Evolutionary conservation across 2,113 vertebrate genomes (phyloP).

Genomic region (Microcebus ravelobensis): DNA sequence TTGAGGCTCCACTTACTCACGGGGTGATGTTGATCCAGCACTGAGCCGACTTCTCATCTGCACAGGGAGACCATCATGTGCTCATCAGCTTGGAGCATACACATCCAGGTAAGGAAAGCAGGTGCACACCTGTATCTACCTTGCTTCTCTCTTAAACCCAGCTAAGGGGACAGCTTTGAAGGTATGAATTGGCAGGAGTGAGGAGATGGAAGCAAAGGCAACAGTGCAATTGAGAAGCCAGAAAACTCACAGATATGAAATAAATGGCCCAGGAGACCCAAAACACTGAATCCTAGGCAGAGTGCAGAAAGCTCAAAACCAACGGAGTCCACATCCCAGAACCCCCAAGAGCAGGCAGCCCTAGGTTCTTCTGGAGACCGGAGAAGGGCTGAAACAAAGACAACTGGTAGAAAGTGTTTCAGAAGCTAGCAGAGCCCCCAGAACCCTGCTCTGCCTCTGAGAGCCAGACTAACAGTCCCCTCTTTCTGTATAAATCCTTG

Average conservation of each 20-base stretch:
- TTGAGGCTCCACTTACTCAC: neutral
- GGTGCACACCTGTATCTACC: neutral
- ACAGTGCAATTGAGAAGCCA: neutral
- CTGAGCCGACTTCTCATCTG: neutral
- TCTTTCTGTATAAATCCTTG: neutral
- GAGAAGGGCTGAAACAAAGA: neutral
- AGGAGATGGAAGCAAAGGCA: neutral
- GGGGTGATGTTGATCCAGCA: neutral
- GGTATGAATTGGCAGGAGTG: neutral
- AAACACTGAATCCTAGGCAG: neutral
- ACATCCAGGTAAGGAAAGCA: neutral
- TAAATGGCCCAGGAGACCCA: neutral
- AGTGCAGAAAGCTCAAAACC: neutral
- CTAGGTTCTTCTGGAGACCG: neutral
- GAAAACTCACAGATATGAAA: neutral
- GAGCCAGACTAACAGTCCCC: neutral
- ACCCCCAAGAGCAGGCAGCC: neutral
- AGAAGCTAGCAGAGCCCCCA: neutral
- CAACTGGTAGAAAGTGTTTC: neutral
- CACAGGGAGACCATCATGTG: neutral
- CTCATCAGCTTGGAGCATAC: neutral
- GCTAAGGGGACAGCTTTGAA: neutral
- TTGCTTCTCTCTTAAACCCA: neutral
- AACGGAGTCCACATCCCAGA: neutral
- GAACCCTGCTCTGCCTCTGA: neutral